phyloP scores from a whole-genome alignment of 2,113 vertebrate species.

The Pithys albifrons region DNA sequence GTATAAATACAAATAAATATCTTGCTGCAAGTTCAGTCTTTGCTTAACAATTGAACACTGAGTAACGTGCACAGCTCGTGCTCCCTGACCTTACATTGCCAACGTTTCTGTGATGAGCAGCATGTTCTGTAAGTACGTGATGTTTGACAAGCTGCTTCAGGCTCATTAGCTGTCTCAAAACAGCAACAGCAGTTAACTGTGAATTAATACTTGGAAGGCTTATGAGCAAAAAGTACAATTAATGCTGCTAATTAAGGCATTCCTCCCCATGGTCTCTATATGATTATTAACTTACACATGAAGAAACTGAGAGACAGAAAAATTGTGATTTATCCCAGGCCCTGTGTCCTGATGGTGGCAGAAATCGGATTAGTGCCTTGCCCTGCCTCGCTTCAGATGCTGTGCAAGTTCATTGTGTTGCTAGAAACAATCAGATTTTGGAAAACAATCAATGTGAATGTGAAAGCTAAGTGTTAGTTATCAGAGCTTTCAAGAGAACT shows the following conservation, averaged over 20 bases:
- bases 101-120: not conserved
- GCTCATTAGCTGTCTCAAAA: not conserved
- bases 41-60: not conserved
- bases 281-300: not conserved
- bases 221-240: not conserved
- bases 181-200: not conserved
- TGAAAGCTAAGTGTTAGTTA: not conserved
- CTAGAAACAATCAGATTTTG: not conserved
- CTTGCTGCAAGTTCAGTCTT: not conserved
- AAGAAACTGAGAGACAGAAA: not conserved
- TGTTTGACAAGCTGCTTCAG: not conserved
- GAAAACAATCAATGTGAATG: not conserved
- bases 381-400: not conserved
- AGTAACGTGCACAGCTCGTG: not conserved
- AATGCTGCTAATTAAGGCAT: not conserved
- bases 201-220: not conserved
- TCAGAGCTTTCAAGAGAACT: not conserved
- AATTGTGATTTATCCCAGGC: not conserved
- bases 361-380: not conserved
- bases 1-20: not conserved
- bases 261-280: not conserved
- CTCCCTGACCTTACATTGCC: not conserved
- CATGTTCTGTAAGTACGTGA: rapidly evolving
- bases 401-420: not conserved
- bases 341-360: not conserved